Evolutionary conservation across 2,888 invertebrate genomes (phyloP), one percentile per base, ranked within the genome.

Genomic region (Melitaea athalia): DNA sequence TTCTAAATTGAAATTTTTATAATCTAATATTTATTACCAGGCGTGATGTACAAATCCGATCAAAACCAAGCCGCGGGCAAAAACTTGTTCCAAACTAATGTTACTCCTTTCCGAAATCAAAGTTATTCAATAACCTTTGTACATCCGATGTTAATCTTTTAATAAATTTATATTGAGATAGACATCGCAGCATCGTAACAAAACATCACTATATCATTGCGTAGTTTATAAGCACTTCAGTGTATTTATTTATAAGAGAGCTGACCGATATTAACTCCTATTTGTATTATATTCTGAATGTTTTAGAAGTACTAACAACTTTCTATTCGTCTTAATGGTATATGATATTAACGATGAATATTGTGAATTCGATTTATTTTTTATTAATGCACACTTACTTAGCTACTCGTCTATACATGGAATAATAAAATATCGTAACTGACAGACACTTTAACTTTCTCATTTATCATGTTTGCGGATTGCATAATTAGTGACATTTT

Each of bases 241-340:
- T 61, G 62, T 50, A 47, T 63, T 62, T 70, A 72, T 72, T 52
- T 67, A 64, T 59, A 64, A 69, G 24, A 3, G 24, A 24, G 64
- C 42, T 45, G 38, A 10, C 38, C 47, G 47, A 66, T 63, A 68
- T 64, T 64, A 68, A 63, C 53, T 69, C 68, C 71, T 69, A 67
- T 64, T 59, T 68, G 52, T 67, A 69, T 69, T 72, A 65, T 70
- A 63, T 70, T 68, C 59, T 52, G 65, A 64, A 59, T 61, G 67
- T 62, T 63, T 61, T 55, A 67, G 70, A 76, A 76, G 70, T 74
- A 64, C 73, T 64, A 67, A 74, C 75, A 61, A 74, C 77, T 78
- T 78, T 78, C 77, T 76, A 75, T 72, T 73, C 66, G 66, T 60
- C 67, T 69, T 72, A 72, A 72, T 71, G 68, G 55, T 52, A 65